These are phyloP conservation scores for Strigamia transsilvanica DNA, from an alignment of 2,888 invertebrate genomes.

Conservation along the genomic window DNA sequence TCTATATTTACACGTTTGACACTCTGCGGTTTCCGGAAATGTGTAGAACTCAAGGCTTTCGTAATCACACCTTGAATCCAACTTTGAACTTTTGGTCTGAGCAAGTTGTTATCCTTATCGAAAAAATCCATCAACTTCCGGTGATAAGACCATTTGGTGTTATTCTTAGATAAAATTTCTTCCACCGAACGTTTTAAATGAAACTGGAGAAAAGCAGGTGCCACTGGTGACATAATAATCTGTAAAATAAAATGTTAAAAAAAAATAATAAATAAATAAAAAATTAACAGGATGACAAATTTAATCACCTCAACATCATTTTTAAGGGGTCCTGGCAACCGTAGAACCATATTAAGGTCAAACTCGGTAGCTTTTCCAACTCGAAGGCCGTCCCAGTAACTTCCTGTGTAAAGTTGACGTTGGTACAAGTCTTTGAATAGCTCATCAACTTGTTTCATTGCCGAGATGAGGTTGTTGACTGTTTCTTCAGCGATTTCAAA, in stretches of 20 bases:
- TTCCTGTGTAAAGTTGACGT: conserved; percentile 25
- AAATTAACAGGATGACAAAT: background rate
- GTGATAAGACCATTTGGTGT: background rate
- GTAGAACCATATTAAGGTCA: conserved; percentile 39
- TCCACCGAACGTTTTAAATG: background rate
- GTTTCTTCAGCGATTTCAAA: background rate
- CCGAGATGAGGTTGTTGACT: background rate
- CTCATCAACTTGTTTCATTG: conserved; percentile 1
- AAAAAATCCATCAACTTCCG: background rate
- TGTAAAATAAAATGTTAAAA: background rate
- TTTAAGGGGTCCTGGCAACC: conserved; percentile 38
- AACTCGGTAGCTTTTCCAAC: conserved; percentile 6
- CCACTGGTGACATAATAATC: background rate
- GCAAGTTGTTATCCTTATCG: background rate
- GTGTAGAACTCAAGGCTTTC: background rate
- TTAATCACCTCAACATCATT: conserved; percentile 19
- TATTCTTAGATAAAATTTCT: background rate
- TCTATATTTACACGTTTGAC: background rate
- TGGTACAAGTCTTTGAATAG: conserved; percentile 21
- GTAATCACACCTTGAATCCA: background rate
- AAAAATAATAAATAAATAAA: background rate
- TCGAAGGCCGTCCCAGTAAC: conserved; percentile 18
- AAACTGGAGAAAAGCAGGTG: conserved; percentile 4
- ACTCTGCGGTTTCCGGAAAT: background rate
- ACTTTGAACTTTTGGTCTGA: background rate